These are phyloP conservation scores for Gastrophysa polygoni DNA, from an alignment of 2,888 invertebrate species.

Conservation along the genomic window DNA sequence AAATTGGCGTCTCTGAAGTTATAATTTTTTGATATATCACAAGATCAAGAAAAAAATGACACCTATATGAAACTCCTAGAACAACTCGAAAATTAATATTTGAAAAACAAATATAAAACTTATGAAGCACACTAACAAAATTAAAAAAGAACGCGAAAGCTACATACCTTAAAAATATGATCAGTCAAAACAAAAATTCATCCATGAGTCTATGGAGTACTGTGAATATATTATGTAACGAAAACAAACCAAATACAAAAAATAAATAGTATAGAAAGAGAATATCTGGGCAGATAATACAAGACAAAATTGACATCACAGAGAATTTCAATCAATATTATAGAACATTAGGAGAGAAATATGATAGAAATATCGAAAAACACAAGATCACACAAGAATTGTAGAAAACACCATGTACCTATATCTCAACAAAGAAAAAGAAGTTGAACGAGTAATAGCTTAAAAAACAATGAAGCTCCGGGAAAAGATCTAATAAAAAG, in stretches of 20 bases:
- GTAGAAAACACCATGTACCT: slow-evolving; percentile 4
- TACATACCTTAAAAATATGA: neutral
- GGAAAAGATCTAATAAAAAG: neutral
- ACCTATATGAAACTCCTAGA: slow-evolving; percentile 5
- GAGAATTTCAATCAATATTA: slow-evolving; percentile 13
- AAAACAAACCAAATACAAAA: too few species aligned
- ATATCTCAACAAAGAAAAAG: neutral
- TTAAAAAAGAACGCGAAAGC: neutral
- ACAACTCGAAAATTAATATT: neutral
- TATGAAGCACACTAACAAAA: slow-evolving; percentile 7
- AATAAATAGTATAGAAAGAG: neutral
- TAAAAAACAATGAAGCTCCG: slow-evolving; percentile 1
- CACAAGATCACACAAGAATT: neutral
- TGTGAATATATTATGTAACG: slow-evolving; percentile 6
- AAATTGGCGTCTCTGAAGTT: too few species aligned
- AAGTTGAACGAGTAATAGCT: neutral
- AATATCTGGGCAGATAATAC: slow-evolving; percentile 7
- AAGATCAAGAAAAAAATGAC: too few species aligned
- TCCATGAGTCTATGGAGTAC: neutral
- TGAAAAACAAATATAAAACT: slow-evolving; percentile 6
- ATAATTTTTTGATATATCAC: too few species aligned
- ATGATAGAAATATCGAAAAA: slow-evolving; percentile 1
- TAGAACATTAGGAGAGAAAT: neutral
- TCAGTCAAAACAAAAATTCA: slow-evolving; percentile 1
- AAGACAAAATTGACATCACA: slow-evolving; percentile 3